Base-by-base conservation (phyloP, 2,113 vertebrate genomes). In the Alligator mississippiensis region DNA sequence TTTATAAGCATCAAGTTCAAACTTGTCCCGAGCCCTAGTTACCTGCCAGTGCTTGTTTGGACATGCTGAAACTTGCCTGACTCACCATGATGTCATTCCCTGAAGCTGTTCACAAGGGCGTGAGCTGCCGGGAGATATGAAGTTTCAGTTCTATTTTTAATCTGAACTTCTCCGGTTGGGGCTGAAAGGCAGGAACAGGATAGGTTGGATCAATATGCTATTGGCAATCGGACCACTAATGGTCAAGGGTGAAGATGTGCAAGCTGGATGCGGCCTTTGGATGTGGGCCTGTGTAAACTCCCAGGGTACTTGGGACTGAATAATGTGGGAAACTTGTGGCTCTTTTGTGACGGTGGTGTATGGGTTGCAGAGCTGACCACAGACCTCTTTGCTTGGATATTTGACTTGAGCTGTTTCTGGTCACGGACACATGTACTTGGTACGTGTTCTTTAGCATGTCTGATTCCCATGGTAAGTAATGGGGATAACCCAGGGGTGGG, bases 1-100 rank as follows among this genome's bases (percentile, higher is more conserved):
- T 47, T 74, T 24, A 47, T 6, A 74, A 24, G 16, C 25, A 66
- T 58, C 77, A 55, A 78, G 92, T 58, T 0, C 5, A 6, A 54
- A 59, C 59, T 1, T 1, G 38, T 79, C 82, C 80, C 77, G 15
- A 5, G 68, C 79, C 87, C 2, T n/a, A 77, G 11, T 24, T 59
- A 95, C 96, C 95, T 96, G 97, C 90, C 94, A 18, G 89, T 96
- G 91, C 97, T 95, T 97, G 97, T 91, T 96, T 87, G 94, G 93
- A 93, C 96, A 96, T 94, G 97, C 93, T 91, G 95, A 61, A 93
- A 85, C 96, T 95, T 97, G 97, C 88, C 94, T 87, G 87, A 86
- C 62, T 91, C 3, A 77, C 76, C 5, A 3, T 97, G 97, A 98
- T 95, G 95, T 97, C 97, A 97, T 90, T 55, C 13, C 77, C 24